Conservation (phyloP, 2,888 invertebrate species). For the Diadegma fenestrale region DNA sequence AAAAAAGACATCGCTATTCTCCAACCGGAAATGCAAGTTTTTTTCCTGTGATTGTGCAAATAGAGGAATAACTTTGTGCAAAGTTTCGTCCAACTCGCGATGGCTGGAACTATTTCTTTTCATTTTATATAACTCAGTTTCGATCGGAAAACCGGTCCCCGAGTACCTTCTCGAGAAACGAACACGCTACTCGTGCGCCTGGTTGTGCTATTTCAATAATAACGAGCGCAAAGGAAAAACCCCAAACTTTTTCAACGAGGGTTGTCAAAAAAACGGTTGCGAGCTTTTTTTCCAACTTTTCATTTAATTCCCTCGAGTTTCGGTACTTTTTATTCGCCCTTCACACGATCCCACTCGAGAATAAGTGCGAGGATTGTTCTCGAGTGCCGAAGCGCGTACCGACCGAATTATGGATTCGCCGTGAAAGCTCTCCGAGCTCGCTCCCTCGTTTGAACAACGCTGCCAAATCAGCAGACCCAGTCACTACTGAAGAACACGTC, state of each 20-base stretch:
- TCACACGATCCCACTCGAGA: not conserved
- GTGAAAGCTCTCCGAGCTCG: slow-evolving; percentile 43
- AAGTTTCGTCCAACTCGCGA: not conserved
- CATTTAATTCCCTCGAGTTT: slow-evolving; percentile 9
- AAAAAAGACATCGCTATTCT: not conserved
- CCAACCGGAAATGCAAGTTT: slow-evolving; percentile 13
- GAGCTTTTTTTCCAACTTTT: not conserved
- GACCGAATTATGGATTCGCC: slow-evolving; percentile 62
- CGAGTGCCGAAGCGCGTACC: slow-evolving; percentile 32
- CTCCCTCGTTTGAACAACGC: slow-evolving; percentile 18
- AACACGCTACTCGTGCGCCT: slow-evolving; percentile 18
- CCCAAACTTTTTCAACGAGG: not conserved
- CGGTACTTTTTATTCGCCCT: slow-evolving; percentile 11
- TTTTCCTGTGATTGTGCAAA: slow-evolving; percentile 27
- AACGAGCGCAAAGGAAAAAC: slow-evolving; percentile 21
- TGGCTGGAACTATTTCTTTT: slow-evolving; percentile 8
- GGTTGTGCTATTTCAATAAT: slow-evolving; percentile 8
- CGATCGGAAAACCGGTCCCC: slow-evolving; percentile 10
- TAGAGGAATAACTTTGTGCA: not conserved
- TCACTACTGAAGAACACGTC: not conserved
- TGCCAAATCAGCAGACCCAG: slow-evolving; percentile 27
- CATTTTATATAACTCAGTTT: not conserved
- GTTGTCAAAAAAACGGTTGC: not conserved
- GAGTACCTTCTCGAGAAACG: not conserved
- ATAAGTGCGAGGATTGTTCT: slow-evolving; percentile 31